Percentiles rank a stretch among this genome's conserved stretches.
phyloP scores from a whole-genome alignment of 2,113 vertebrate genomes.

The Phaethornis superciliosus region DNA sequence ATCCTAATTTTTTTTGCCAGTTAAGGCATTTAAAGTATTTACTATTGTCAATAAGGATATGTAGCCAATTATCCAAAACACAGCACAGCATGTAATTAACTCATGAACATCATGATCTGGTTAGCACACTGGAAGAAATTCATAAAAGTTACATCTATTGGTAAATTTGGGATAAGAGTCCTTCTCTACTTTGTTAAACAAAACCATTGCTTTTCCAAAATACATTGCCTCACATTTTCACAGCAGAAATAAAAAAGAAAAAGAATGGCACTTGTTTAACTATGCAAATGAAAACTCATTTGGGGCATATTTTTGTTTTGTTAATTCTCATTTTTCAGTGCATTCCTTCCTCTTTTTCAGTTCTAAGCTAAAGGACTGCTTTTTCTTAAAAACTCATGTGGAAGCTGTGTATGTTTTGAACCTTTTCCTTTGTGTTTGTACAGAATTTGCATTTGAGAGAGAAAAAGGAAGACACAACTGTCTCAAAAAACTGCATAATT shows the following conservation, averaged over 20 bases:
- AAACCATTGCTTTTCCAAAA: not conserved
- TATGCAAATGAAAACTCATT: conserved; percentile 47
- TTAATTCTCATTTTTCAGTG: not conserved
- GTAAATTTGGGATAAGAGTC: not conserved
- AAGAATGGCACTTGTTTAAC: not conserved
- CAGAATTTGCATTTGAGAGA: not conserved
- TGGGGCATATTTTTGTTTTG: not conserved
- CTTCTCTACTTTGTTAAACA: not conserved
- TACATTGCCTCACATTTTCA: not conserved
- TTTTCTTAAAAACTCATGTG: not conserved
- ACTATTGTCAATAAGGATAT: not conserved
- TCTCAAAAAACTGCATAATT: not conserved
- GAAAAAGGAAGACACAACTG: not conserved
- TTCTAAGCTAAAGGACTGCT: not conserved
- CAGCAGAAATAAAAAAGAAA: not conserved
- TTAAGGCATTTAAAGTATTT: not conserved
- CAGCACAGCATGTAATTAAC: not conserved
- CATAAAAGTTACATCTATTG: not conserved
- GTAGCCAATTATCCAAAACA: not conserved
- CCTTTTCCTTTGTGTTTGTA: not conserved
- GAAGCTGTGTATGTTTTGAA: not conserved
- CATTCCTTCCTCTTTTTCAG: not conserved
- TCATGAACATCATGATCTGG: not conserved
- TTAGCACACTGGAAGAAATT: not conserved
- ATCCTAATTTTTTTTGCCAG: not conserved